phyloP scores from a whole-genome alignment of 2,113 vertebrate species.

The Dicerorhinus sumatrensis region DNA sequence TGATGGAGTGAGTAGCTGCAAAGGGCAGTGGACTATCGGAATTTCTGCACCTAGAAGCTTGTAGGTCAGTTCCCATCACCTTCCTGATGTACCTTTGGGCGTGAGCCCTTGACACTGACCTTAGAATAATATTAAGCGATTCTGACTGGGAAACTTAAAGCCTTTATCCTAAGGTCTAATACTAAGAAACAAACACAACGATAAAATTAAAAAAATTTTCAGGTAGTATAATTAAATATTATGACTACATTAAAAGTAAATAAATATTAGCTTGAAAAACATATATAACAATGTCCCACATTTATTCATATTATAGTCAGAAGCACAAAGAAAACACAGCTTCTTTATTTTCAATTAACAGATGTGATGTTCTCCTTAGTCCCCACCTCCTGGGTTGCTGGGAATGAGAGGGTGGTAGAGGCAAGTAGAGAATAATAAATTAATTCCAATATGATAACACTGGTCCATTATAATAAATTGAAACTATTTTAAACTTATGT shows the following conservation, averaged over 20 bases:
- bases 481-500: background rate
- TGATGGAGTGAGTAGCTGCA: background rate
- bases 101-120: background rate
- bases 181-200: background rate
- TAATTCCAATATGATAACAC: background rate
- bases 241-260: background rate
- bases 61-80: background rate
- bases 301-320: background rate
- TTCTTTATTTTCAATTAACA: background rate
- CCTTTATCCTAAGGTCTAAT: background rate
- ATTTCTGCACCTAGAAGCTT: background rate
- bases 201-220: background rate
- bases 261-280: background rate
- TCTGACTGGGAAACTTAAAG: background rate
- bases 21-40: background rate
- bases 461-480: background rate
- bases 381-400: background rate
- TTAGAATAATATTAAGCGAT: constrained; percentile 4
- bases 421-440: background rate
- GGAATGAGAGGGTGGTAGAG: background rate
- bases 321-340: background rate
- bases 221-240: background rate
- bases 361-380: background rate
- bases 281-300: background rate
- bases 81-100: background rate